Conservation (phyloP, 2,797 vertebrate genomes). For the Chrysolophus pictus region DNA sequence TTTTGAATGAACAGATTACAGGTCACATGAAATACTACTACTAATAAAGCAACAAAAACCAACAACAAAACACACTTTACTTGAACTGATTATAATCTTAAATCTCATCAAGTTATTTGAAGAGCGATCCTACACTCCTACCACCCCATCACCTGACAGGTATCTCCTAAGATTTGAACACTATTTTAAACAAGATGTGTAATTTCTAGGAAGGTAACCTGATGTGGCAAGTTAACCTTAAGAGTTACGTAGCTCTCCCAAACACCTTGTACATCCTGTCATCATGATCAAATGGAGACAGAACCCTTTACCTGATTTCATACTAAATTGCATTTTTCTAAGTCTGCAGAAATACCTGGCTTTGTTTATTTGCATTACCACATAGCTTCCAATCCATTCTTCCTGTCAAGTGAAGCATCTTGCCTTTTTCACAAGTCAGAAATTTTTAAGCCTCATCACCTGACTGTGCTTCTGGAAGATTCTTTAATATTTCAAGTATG, state of each 20-base stretch:
- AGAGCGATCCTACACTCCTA: neutral
- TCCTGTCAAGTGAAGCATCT: neutral
- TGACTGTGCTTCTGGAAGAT: neutral
- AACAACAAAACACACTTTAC: neutral
- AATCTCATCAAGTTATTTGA: neutral
- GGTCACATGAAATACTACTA: neutral
- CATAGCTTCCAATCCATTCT: neutral
- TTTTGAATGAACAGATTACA: neutral
- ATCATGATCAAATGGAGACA: neutral
- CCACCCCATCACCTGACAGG: neutral
- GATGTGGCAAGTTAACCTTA: accelerated
- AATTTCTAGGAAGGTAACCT: neutral
- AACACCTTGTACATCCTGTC: neutral
- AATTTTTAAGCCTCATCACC: neutral
- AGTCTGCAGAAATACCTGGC: neutral
- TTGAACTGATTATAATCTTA: neutral
- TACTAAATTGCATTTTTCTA: neutral
- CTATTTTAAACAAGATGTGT: neutral
- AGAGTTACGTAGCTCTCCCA: neutral
- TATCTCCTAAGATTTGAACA: neutral
- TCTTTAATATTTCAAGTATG: neutral
- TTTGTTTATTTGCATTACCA: neutral
- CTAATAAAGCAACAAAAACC: neutral
- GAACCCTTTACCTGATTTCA: neutral
- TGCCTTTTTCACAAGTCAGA: neutral